Evolutionary conservation across 2,113 vertebrate genomes (phyloP).

Genomic region (Cynocephalus volans): DNA sequence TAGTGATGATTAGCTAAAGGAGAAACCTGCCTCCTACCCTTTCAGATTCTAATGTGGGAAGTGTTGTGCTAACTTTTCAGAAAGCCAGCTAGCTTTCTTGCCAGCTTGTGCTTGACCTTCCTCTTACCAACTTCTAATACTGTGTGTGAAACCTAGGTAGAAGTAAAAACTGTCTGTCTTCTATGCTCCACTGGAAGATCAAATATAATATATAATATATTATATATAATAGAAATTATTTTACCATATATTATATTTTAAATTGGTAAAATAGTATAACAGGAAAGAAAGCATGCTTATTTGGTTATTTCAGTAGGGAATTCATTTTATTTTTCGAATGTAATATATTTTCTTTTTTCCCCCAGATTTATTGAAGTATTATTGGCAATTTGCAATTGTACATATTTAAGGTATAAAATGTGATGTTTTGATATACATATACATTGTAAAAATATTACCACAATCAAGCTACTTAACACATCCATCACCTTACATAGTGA

Average conservation of each 20-base stretch:
- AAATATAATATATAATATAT: neutral
- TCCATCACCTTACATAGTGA: neutral
- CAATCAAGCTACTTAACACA: neutral
- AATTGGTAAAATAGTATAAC: neutral
- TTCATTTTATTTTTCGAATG: conserved; percentile 27
- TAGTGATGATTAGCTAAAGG: neutral
- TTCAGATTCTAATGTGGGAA: neutral
- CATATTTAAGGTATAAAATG: neutral
- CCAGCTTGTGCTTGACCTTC: neutral
- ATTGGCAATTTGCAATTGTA: neutral
- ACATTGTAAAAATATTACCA: neutral
- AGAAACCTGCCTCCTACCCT: neutral
- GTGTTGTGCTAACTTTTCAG: neutral
- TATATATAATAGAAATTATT: neutral
- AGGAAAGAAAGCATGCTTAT: neutral
- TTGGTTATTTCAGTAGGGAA: neutral
- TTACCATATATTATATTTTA: neutral
- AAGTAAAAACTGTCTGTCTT: neutral
- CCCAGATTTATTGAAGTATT: neutral
- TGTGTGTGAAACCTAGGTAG: neutral
- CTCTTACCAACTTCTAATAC: neutral
- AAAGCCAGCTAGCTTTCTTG: neutral
- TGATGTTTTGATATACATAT: neutral
- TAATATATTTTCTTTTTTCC: neutral
- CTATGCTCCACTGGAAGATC: neutral